Percentiles rank a stretch among this genome's conserved stretches.
These are phyloP conservation scores for Thereva nobilitata DNA, from an alignment of 2,888 invertebrate genomes.

Conservation along the genomic window DNA sequence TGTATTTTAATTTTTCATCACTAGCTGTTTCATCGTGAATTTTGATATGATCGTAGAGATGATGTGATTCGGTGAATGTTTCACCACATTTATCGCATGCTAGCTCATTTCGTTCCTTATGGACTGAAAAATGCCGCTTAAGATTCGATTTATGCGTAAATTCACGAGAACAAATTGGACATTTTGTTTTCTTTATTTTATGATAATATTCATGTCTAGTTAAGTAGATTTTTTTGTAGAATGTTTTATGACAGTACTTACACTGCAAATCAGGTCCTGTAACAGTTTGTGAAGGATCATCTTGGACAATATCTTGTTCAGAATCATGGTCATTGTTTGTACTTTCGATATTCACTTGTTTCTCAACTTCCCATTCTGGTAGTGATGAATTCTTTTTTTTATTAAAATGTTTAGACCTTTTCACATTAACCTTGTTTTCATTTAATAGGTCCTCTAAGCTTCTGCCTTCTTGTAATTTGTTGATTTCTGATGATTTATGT, in stretches of 20 bases:
- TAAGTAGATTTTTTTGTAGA: slow-evolving; percentile 8
- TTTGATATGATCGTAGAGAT: slow-evolving; percentile 37
- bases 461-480: neutral
- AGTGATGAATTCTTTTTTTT: no score
- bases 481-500: slow-evolving; percentile 3
- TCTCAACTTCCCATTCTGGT: no score
- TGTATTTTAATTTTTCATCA: slow-evolving; percentile 25
- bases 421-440: neutral
- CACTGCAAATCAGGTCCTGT: neutral
- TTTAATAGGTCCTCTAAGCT: neutral
- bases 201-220: slow-evolving; percentile 34
- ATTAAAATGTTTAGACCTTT: no score
- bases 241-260: slow-evolving; percentile 30
- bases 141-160: slow-evolving; percentile 39
- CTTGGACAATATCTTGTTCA: neutral
- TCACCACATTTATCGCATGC: slow-evolving; percentile 37
- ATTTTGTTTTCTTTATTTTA: slow-evolving; percentile 32
- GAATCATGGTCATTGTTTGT: neutral
- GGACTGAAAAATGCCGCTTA: slow-evolving; percentile 37
- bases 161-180: slow-evolving; percentile 36
- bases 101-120: slow-evolving; percentile 26
- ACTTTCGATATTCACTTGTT: neutral
- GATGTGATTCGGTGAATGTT: slow-evolving; percentile 27
- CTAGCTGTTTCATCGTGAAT: slow-evolving; percentile 21
- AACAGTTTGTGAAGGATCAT: neutral